These are phyloP conservation scores for Eremophila alpestris DNA, from an alignment of 2,797 vertebrate genomes.

Conservation along the genomic window DNA sequence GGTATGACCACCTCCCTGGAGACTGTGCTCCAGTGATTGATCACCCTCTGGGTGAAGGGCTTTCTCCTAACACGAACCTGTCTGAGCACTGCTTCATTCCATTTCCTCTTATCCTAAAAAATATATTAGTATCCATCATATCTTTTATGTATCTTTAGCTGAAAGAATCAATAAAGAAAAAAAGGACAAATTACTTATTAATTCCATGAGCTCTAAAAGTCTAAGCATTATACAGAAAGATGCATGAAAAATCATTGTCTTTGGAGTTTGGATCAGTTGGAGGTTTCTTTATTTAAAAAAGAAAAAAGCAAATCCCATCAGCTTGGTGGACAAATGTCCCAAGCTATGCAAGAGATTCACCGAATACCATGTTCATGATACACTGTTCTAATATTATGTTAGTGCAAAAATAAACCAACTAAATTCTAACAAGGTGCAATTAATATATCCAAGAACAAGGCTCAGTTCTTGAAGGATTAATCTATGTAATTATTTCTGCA, in stretches of 20 bases:
- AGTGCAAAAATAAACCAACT: not conserved
- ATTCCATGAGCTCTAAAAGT: not conserved
- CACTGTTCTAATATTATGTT: not conserved
- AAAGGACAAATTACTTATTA: not conserved
- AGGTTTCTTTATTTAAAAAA: rapidly evolving
- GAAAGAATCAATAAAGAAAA: not conserved
- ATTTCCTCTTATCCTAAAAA: not conserved
- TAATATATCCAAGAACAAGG: not conserved
- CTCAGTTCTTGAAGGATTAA: not conserved
- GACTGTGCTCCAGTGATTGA: rapidly evolving
- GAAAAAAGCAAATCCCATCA: not conserved
- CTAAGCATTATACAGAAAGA: not conserved
- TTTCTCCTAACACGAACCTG: not conserved
- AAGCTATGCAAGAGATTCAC: not conserved
- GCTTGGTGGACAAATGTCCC: not conserved
- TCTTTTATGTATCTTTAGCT: not conserved
- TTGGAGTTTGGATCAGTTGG: not conserved
- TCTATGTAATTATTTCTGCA: not conserved
- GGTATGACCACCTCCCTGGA: not conserved
- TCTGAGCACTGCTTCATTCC: not conserved
- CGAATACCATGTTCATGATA: rapidly evolving
- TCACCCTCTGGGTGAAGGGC: not conserved
- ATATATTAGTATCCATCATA: not conserved
- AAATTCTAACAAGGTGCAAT: not conserved
- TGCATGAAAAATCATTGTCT: not conserved